These are phyloP conservation scores for Trichomalopsis sarcophagae DNA, from an alignment of 1,140 invertebrate genomes.

Conservation along the genomic window DNA sequence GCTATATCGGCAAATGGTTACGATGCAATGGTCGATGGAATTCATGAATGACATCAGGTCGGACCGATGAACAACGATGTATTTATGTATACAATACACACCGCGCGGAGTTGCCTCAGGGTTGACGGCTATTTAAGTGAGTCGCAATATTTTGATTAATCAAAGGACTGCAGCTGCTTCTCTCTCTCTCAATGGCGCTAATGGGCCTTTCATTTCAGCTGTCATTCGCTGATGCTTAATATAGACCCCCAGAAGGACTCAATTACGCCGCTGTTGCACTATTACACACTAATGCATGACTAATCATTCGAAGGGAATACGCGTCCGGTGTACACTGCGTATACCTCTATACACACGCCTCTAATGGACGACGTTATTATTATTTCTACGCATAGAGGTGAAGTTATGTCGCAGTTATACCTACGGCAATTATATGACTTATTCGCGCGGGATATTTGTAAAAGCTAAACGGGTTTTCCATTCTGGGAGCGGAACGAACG, in stretches of 20 bases:
- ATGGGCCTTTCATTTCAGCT: slow-evolving; percentile 22
- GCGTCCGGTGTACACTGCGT: neutral
- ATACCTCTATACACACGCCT: neutral
- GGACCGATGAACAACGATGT: slow-evolving; percentile 2
- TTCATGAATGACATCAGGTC: slow-evolving; percentile 36
- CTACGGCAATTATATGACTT: too few relatives aligned
- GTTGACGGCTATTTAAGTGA: slow-evolving; percentile 35
- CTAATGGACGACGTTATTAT: too few relatives aligned
- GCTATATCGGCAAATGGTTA: slow-evolving; percentile 15
- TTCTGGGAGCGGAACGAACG: too few relatives aligned
- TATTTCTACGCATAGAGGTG: too few relatives aligned
- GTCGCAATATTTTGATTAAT: slow-evolving; percentile 42
- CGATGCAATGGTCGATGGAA: slow-evolving; percentile 16
- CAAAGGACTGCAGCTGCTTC: neutral
- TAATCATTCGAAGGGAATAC: neutral
- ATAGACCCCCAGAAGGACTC: neutral
- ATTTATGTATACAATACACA: neutral
- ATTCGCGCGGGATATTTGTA: too few relatives aligned
- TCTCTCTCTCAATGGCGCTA: neutral
- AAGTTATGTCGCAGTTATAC: too few relatives aligned
- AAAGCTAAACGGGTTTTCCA: too few relatives aligned
- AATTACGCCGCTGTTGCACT: neutral
- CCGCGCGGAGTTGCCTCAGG: neutral
- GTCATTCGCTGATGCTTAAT: slow-evolving; percentile 14
- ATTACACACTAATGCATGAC: neutral